phyloP scores from a whole-genome alignment of 2,888 invertebrate genomes.

The Autographa pulchrina region DNA sequence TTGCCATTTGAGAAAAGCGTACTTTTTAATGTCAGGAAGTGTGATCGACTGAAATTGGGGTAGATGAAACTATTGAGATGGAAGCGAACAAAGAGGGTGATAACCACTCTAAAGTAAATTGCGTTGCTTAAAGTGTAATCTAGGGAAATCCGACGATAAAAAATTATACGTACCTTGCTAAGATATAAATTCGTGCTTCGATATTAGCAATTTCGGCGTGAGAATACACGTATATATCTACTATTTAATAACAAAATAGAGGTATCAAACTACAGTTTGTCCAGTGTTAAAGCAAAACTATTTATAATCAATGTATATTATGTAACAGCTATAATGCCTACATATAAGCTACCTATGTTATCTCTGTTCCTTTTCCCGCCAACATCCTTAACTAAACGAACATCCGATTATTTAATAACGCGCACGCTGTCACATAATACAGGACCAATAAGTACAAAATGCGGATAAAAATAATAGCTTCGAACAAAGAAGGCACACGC shows the following conservation, averaged over 20 bases:
- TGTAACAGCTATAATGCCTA: too few species aligned
- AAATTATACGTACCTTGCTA: not conserved
- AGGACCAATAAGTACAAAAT: constrained; percentile 81
- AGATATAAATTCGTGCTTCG: not conserved
- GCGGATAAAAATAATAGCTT: constrained; percentile 81
- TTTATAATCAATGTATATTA: too few species aligned
- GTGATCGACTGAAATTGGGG: constrained; percentile 52
- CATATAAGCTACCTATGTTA: not conserved
- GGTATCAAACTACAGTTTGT: too few species aligned
- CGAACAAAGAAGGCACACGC: constrained; percentile 77
- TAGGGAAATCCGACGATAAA: constrained; percentile 16
- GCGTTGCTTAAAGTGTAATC: constrained; percentile 44
- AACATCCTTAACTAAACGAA: constrained; percentile 63
- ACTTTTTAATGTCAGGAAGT: constrained; percentile 54
- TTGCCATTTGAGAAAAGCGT: constrained; percentile 46
- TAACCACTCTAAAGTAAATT: constrained; percentile 46
- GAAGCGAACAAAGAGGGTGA: constrained; percentile 51
- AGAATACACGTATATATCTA: not conserved
- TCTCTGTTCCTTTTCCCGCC: constrained; percentile 3
- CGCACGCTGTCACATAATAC: constrained; percentile 77
- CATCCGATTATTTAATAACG: constrained; percentile 77
- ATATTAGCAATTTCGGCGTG: not conserved
- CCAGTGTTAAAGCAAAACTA: too few species aligned
- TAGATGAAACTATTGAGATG: constrained; percentile 57
- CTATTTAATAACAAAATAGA: not conserved